These are phyloP conservation scores for Chymomyza caudatula DNA, from an alignment of 2,888 invertebrate species.

Conservation along the genomic window DNA sequence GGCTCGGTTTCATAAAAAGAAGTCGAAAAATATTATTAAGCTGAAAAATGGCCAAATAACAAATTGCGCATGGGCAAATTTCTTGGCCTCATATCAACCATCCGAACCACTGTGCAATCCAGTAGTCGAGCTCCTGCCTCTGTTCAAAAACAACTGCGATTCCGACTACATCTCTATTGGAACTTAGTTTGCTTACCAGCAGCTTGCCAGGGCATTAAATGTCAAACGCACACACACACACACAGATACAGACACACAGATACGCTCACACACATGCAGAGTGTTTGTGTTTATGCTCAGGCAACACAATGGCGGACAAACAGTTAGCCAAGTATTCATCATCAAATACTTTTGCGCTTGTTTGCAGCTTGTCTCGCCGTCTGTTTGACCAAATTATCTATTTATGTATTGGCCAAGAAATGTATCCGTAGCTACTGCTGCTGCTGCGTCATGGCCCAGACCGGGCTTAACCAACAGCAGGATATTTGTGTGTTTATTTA, in stretches of 20 bases:
- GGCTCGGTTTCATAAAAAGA: too few relatives aligned
- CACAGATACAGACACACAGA: conserved; percentile 1
- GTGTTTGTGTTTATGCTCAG: conserved; percentile 48
- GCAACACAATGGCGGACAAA: conserved; percentile 39
- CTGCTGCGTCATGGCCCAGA: not conserved
- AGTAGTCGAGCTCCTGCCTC: conserved; percentile 11
- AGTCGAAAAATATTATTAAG: too few relatives aligned
- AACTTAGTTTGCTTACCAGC: not conserved
- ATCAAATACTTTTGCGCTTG: not conserved
- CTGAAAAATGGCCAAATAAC: too few relatives aligned
- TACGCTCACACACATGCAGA: not conserved
- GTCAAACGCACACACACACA: conserved; percentile 27
- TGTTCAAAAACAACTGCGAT: conserved; percentile 14
- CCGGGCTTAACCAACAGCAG: not conserved
- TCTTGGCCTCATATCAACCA: not conserved
- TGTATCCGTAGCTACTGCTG: not conserved
- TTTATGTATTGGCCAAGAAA: not conserved
- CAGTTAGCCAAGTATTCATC: not conserved
- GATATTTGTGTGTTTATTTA: conserved; percentile 13
- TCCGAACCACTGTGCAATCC: not conserved
- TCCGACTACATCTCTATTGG: not conserved
- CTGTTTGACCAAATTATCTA: conserved; percentile 5
- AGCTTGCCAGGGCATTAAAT: conserved; percentile 40
- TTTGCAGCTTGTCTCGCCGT: not conserved
- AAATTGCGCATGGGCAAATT: too few relatives aligned